These are phyloP conservation scores for Numenius arquata DNA, from an alignment of 2,113 vertebrate species.

Conservation along the genomic window DNA sequence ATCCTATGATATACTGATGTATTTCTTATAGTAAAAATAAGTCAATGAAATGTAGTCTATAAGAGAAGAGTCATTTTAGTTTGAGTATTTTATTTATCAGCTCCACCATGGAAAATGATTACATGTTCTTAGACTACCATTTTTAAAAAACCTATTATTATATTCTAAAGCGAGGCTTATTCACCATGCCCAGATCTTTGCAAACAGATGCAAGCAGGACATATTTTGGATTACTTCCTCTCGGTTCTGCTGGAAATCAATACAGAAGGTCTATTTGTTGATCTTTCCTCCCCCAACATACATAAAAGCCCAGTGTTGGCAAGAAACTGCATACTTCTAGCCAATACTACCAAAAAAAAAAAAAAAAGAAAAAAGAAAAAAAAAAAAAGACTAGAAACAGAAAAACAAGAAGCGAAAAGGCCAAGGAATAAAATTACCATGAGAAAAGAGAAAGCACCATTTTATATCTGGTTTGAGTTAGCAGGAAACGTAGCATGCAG, in stretches of 20 bases:
- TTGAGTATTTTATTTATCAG: not conserved
- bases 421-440: not conserved
- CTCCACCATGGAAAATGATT: not conserved
- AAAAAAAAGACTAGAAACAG: not conserved
- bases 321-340: not conserved
- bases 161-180: not conserved
- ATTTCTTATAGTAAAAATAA: not conserved
- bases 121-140: not conserved
- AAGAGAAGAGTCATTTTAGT: not conserved
- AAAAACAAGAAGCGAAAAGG: not conserved
- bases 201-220: not conserved
- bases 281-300: not conserved
- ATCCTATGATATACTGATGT: not conserved
- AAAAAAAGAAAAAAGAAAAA: not conserved
- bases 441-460: not conserved
- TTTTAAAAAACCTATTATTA: not conserved
- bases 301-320: not conserved
- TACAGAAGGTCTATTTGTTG: not conserved
- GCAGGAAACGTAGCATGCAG: not conserved
- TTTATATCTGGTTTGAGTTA: not conserved
- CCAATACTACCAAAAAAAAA: not conserved
- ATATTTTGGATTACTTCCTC: not conserved
- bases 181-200: not conserved
- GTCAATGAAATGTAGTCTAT: not conserved
- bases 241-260: not conserved